A percentile compares a stretch with the other conserved stretches of the same genome.
Conservation (phyloP, 2,797 vertebrate genomes). For the Emydoidea blandingii region DNA sequence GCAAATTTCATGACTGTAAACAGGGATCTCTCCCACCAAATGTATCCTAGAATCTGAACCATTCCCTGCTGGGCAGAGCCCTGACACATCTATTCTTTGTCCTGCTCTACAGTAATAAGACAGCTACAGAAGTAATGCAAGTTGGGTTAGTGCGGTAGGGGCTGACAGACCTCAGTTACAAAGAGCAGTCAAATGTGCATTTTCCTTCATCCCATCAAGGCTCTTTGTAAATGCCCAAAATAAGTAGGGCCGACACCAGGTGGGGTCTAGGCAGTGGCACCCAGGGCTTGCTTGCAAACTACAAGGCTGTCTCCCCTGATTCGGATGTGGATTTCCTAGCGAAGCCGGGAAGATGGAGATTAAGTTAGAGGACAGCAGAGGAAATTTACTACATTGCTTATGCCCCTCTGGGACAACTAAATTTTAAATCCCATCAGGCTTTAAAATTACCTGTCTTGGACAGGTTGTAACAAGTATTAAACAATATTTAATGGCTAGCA, state of each 20-base stretch:
- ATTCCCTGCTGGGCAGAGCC: neutral
- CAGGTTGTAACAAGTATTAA: neutral
- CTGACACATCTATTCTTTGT: neutral
- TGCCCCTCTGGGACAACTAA: neutral
- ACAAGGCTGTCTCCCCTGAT: neutral
- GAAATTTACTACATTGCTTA: neutral
- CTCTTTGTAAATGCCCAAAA: neutral
- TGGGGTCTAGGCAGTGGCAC: neutral
- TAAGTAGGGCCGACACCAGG: neutral
- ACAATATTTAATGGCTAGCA: neutral
- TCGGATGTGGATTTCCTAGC: neutral
- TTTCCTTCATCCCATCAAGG: neutral
- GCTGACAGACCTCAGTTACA: neutral
- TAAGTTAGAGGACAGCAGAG: neutral
- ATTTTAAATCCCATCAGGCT: neutral
- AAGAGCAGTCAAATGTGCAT: neutral
- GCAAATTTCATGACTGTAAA: neutral
- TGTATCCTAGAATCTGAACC: neutral
- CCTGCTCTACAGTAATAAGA: neutral
- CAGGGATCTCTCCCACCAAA: neutral
- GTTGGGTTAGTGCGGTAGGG: neutral
- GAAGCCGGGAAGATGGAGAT: neutral
- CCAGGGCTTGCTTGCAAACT: neutral
- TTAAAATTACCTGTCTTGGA: constrained; percentile 7
- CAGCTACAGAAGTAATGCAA: neutral